Evolutionary conservation across 1,140 invertebrate genomes (phyloP).

Genomic region (Drosophila albomicans): DNA sequence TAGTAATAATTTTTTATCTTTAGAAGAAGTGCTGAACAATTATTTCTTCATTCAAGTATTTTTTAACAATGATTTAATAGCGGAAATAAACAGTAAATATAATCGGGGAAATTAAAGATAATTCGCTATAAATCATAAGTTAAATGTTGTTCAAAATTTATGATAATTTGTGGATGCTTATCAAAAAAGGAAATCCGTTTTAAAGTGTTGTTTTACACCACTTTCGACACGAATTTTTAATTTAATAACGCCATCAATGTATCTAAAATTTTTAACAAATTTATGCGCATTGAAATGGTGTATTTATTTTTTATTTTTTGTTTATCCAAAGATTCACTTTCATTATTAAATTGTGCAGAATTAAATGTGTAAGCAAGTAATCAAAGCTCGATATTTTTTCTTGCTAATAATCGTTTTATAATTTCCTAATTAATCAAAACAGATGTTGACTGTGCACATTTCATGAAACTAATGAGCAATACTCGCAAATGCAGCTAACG

Average conservation of each 20-base stretch:
- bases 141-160: not conserved
- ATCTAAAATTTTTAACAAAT: not conserved
- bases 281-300: constrained; percentile 12
- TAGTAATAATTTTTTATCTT: too few relatives aligned
- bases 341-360: constrained; percentile 3
- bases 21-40: too few relatives aligned
- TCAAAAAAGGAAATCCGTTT: not conserved
- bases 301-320: not conserved
- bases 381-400: constrained; percentile 8
- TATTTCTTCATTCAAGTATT: too few relatives aligned
- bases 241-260: not conserved
- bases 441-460: constrained; percentile 13
- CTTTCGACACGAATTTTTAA: not conserved
- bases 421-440: constrained; percentile 29
- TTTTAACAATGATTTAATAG: too few relatives aligned
- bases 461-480: constrained; percentile 5
- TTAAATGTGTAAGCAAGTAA: constrained; percentile 23
- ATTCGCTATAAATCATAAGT: too few relatives aligned
- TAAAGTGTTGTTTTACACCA: constrained; percentile 10
- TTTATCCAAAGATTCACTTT: constrained; percentile 17
- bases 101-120: too few relatives aligned
- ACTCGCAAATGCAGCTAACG: not conserved
- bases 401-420: constrained; percentile 7
- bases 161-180: not conserved
- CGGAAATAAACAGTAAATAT: too few relatives aligned